These are phyloP conservation scores for Heptranchias perlo DNA, from an alignment of 2,113 vertebrate genomes.

Conservation along the genomic window DNA sequence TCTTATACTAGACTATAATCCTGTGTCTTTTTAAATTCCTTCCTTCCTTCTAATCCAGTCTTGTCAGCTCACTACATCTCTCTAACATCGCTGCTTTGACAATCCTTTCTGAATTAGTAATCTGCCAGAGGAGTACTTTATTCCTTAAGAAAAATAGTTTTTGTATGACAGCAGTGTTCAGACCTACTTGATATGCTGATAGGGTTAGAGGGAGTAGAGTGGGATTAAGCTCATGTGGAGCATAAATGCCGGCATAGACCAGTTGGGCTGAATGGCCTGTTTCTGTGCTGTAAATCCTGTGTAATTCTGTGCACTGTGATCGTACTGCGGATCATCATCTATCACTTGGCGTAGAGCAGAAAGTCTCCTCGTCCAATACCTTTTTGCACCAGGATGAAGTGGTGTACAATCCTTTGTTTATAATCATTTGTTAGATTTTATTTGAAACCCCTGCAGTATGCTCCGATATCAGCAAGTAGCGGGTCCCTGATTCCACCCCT, in stretches of 20 bases:
- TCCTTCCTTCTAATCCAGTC: background rate
- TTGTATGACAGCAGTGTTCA: background rate
- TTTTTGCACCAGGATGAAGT: too few species aligned
- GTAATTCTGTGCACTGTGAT: too few species aligned
- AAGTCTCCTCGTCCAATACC: too few species aligned
- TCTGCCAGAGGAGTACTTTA: background rate
- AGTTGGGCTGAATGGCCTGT: background rate
- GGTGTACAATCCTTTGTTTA: too few species aligned
- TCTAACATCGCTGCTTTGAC: background rate
- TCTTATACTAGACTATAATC: too few species aligned
- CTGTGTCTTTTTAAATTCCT: background rate
- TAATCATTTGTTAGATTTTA: too few species aligned
- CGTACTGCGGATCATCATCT: too few species aligned
- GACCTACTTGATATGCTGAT: background rate
- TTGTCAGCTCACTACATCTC: background rate
- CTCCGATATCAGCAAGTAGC: too few species aligned
- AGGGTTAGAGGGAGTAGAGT: too few species aligned
- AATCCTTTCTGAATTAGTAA: background rate
- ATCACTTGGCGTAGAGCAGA: too few species aligned
- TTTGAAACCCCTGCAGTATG: too few species aligned
- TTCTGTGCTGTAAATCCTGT: background rate
- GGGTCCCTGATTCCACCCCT: too few species aligned
- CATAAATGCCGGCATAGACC: background rate
- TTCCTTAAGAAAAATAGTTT: background rate
- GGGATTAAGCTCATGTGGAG: background rate